Base-by-base conservation (phyloP, 2,797 vertebrate genomes). In the Neostethus bicornis region DNA sequence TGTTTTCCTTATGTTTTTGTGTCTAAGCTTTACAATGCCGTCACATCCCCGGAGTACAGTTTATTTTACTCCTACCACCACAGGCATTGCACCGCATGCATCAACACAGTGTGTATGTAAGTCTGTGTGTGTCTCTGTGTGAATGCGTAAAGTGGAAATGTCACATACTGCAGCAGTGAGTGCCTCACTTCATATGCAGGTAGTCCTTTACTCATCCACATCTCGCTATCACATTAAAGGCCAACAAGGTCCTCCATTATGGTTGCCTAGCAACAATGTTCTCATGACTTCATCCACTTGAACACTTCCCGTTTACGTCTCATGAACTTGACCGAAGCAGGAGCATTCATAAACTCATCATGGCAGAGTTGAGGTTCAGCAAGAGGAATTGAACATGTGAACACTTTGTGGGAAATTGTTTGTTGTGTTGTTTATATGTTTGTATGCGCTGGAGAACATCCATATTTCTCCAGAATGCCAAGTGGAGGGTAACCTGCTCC, bases 231-330 rank as follows among this genome's bases (percentile, higher is more conserved):
- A 61, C 19, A 13, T 67, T 37, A 50, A 38, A 68, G 42, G 51
- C 43, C 52, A 64, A 65, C 55, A 35, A 48, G 34, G 42, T 24
- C 64, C 45, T 65, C 53, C 39, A 51, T 73, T 70, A 77, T 34
- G 31, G 64, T 61, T 74, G 61, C 73, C 32, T 70, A 61, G 79
- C 77, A 79, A 71, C 77, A 66, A 32, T 39, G 31, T 56, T 61
- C 42, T 50, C 43, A 31, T 16, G 14, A 61, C 63, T 70, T 23
- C 21, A 26, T 51, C 49, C 66, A 50, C 52, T 63, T 55, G 25
- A 66, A 32, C 25, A 48, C 44, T 32, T 50, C 69, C 44, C 14
- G 39, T 52, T 77, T n/a, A 43, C 26, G 7, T 56, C 32, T 62
- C 24, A 34, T 31, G 53, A 24, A 37, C 51, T 66, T 45, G 57